phyloP scores from a whole-genome alignment of 1,140 invertebrate genomes.

The Drosophila bocqueti region DNA sequence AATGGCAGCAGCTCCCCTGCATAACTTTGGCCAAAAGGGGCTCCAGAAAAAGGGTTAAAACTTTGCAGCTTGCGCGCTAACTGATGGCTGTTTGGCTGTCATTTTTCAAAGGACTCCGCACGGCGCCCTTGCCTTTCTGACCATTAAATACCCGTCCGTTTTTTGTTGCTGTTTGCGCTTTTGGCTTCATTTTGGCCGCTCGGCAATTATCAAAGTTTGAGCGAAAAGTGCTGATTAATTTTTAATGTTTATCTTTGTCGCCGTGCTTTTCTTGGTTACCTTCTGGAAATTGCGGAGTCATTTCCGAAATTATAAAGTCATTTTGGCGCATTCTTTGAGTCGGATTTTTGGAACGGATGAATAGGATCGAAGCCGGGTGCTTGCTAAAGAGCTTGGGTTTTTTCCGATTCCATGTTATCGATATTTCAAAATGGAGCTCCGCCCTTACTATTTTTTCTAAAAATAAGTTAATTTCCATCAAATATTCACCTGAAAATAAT shows the following conservation, averaged over 20 bases:
- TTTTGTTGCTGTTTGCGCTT: constrained; percentile 36
- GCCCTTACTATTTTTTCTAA: neutral
- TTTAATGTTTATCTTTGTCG: constrained; percentile 78
- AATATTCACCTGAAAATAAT: neutral
- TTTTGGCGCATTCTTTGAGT: constrained; percentile 37
- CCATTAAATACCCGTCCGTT: constrained; percentile 29
- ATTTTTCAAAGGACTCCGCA: constrained; percentile 35
- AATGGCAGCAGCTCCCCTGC: constrained; percentile 25
- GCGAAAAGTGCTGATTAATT: constrained; percentile 81
- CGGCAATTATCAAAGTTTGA: constrained; percentile 78
- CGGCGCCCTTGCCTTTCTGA: constrained; percentile 26
- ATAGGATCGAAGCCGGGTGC: neutral
- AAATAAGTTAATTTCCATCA: too few species aligned
- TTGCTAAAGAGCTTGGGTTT: constrained; percentile 35
- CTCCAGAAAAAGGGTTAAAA: constrained; percentile 31
- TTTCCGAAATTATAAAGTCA: constrained; percentile 78
- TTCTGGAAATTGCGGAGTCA: constrained; percentile 51
- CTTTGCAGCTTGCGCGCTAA: constrained; percentile 29
- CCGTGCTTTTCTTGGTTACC: constrained; percentile 8
- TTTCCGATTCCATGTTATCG: neutral
- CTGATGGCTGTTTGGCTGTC: constrained; percentile 37
- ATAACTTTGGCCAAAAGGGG: constrained; percentile 19
- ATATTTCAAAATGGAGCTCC: neutral
- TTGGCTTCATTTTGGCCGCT: constrained; percentile 48
- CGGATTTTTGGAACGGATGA: neutral